Base-by-base conservation (phyloP, 2,888 invertebrate species). In the Nomada fucata region DNA sequence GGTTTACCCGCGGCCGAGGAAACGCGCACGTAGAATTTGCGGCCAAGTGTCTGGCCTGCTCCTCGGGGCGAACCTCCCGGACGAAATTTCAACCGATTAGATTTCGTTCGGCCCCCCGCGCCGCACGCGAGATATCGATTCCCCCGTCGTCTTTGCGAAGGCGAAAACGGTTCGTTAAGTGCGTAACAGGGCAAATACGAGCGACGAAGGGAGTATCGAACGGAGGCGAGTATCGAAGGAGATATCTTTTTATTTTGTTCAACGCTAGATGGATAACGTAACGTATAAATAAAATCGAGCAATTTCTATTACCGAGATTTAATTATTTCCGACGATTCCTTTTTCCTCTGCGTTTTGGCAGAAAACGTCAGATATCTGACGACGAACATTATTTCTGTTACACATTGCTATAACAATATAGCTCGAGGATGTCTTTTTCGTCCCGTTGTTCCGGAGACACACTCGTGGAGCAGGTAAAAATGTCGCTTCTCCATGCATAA, bases 21-120 rank as follows among this genome's bases (percentile, higher is more conserved):
- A 59, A 36, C 59, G 60, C 9, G n/a, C 20, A 36, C 52, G 50
- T 63, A 36, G 7, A 9, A 23, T 26, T 52, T 69, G 52, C 23
- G 61, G 47, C 57, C 36, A 44, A 79, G 53, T 36, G 67, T 57
- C 65, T 50, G 60, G 55, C 18, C 20, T 75, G 81, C n/a, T 82
- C 44, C n/a, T 61, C 47, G 65, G 55, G 59, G 50, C 29, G 82
- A 71, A 82, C 74, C 74, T 83, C 74, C 82, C 60, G 82, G 63
- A 71, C 81, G 74, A 83, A 82, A 83, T 82, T 82, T 82, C 82
- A 82, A 77, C 77, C 83, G 83, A 78, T 84, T 84, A 67, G 75
- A 84, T 84, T 75, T 75, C 71, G 70, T 67, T 69, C 64, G 53
- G 64, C 36, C 36, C 61, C 36, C 53, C 57, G 26, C 23, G n/a